Evolutionary conservation across 1,140 invertebrate species (phyloP).

Genomic region (Bradynema listronoti): DNA sequence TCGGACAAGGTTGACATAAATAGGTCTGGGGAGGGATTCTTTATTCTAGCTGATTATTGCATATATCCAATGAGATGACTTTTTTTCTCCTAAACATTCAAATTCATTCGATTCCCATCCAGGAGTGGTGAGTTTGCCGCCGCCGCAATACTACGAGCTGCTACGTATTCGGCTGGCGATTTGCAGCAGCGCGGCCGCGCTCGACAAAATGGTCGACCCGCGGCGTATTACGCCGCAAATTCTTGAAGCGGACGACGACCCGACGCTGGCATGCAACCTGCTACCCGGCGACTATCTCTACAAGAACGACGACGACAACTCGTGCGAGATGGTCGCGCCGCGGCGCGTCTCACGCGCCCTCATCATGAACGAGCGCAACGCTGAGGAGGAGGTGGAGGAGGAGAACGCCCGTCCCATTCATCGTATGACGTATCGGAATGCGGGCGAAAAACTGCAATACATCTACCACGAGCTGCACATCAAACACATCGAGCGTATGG

Average conservation of each 20-base stretch:
- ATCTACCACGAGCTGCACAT: background rate
- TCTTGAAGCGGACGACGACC: conserved; percentile 8
- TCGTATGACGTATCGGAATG: conserved; percentile 17
- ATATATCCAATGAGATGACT: background rate
- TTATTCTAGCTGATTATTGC: too few species aligned
- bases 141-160: conserved; percentile 35
- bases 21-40: conserved; percentile 6
- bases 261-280: conserved; percentile 5
- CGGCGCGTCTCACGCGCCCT: background rate
- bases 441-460: conserved; percentile 3
- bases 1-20: conserved; percentile 15
- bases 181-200: conserved; percentile 10
- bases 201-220: conserved; percentile 17
- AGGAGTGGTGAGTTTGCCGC: conserved; percentile 25
- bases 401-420: conserved; percentile 12
- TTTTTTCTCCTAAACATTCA: conserved; percentile 4
- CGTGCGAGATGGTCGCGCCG: conserved; percentile 14
- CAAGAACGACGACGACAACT: conserved; percentile 8
- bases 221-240: conserved; percentile 18
- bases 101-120: background rate
- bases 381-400: background rate
- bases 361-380: conserved; percentile 1
- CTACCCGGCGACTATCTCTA: conserved; percentile 30
- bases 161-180: background rate
- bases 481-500: conserved; percentile 19